Percentiles rank a stretch among this genome's conserved stretches.
Conservation (phyloP, 2,888 invertebrate genomes). For the Dynastes hyllus region DNA sequence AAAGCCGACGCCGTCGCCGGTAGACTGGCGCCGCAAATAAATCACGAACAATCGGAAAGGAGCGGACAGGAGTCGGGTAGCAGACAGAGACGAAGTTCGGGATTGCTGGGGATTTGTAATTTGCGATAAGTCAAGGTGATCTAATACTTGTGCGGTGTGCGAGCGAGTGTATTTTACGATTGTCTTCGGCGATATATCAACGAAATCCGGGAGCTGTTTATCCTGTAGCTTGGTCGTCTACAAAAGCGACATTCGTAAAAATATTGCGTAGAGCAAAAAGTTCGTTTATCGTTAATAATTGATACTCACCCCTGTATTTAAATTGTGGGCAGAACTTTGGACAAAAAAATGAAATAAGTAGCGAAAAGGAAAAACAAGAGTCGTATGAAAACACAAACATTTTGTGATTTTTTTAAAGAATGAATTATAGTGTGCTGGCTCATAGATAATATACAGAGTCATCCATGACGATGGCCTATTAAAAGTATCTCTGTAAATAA, state of each 20-base stretch:
- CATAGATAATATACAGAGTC: no score
- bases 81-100: slow-evolving; percentile 1
- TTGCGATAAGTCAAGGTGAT: slow-evolving; percentile 25
- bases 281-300: no score
- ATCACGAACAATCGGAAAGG: neutral
- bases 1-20: neutral
- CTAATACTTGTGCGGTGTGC: neutral
- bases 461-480: no score
- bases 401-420: no score
- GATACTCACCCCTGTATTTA: no score
- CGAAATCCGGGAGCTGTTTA: neutral
- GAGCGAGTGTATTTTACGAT: neutral
- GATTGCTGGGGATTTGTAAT: slow-evolving; percentile 10
- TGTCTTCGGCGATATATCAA: slow-evolving; percentile 8
- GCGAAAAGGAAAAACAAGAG: no score
- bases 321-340: no score
- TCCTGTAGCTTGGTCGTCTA: neutral
- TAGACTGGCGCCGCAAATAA: slow-evolving; percentile 38
- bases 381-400: no score
- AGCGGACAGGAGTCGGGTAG: neutral
- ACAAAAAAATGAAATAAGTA: no score
- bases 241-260: neutral
- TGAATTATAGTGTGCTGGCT: no score
- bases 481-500: no score
- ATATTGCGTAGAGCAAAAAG: no score